These are phyloP conservation scores for Cephonodes hylas DNA, from an alignment of 2,888 invertebrate genomes.

Conservation along the genomic window DNA sequence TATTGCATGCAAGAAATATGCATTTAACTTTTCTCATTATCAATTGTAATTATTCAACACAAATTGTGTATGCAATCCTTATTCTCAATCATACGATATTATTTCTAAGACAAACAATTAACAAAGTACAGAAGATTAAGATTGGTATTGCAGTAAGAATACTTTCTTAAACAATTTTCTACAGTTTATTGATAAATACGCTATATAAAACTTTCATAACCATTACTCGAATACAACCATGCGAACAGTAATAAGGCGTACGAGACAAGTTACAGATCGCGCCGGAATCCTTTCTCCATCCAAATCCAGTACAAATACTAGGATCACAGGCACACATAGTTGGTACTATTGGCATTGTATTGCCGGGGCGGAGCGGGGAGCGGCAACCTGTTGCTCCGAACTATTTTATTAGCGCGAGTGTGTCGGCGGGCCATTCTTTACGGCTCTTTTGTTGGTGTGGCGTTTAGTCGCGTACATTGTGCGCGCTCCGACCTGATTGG, in stretches of 20 bases:
- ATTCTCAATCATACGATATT: neutral
- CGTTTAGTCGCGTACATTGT: conserved; percentile 68
- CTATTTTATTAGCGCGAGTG: conserved; percentile 78
- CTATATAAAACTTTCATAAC: neutral
- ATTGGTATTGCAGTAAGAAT: no score
- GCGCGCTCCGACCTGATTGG: conserved; percentile 66
- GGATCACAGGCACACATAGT: conserved; percentile 52
- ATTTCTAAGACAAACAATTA: no score
- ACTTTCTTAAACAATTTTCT: no score
- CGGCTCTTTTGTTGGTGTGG: conserved; percentile 73
- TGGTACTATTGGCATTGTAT: conserved; percentile 64
- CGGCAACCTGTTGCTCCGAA: conserved; percentile 74
- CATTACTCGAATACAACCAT: neutral
- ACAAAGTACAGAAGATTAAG: no score
- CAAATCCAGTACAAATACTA: conserved; percentile 34
- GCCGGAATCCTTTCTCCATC: conserved; percentile 12
- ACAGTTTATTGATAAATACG: neutral
- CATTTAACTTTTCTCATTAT: neutral
- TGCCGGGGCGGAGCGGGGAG: conserved; percentile 51
- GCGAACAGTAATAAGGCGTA: neutral
- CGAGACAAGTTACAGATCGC: neutral
- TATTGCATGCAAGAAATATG: neutral
- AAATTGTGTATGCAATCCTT: neutral
- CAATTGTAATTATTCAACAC: neutral
- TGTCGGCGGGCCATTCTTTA: conserved; percentile 78